Conservation (phyloP, 2,113 vertebrate genomes). For the Cathartes aura region DNA sequence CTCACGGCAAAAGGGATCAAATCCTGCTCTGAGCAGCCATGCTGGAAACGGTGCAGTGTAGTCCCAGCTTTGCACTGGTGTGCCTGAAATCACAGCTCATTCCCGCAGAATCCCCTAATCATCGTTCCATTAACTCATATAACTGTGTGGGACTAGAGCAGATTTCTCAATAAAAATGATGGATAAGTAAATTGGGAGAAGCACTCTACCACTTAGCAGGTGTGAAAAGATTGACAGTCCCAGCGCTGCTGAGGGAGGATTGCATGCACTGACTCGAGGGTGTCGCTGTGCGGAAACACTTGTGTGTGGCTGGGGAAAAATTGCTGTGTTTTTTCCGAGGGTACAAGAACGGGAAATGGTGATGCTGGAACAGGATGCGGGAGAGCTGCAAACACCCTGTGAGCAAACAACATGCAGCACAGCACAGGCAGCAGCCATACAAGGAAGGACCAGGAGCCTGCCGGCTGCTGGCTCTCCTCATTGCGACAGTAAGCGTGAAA, state of each 20-base stretch:
- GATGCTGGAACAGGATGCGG: background rate
- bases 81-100: slow-evolving; percentile 40
- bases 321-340: accelerated
- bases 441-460: background rate
- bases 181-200: slow-evolving; percentile 70
- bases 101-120: slow-evolving; percentile 54
- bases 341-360: background rate
- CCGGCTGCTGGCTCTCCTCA: background rate
- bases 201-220: slow-evolving; percentile 69
- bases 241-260: background rate
- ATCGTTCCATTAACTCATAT: slow-evolving; percentile 65
- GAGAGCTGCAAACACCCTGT: background rate
- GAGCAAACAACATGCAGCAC: background rate
- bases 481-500: accelerated
- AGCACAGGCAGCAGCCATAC: background rate
- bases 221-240: slow-evolving; percentile 58
- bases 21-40: slow-evolving; percentile 13
- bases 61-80: background rate
- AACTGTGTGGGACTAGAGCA: slow-evolving; percentile 66
- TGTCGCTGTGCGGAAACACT: background rate
- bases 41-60: background rate
- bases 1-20: background rate
- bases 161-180: slow-evolving; percentile 74
- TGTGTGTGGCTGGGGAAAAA: background rate
- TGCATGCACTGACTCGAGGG: background rate